Evolutionary conservation across 37 sponge, comb jelly and placozoan species (phyloP), one percentile per base, ranked within the genome.

Genomic region (Aplysina aerophoba): DNA sequence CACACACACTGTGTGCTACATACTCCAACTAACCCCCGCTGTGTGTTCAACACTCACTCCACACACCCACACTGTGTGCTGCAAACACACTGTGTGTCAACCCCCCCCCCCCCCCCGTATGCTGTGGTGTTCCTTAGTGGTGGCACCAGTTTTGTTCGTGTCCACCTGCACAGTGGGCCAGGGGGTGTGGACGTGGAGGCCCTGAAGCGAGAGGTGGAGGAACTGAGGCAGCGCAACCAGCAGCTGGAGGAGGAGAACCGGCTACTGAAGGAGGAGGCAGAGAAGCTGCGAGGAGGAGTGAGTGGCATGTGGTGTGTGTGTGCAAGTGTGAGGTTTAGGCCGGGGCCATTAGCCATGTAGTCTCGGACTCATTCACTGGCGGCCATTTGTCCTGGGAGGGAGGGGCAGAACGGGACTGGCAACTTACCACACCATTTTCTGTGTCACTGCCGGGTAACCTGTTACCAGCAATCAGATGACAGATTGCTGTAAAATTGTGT

Each of bases 161-260:
- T 90, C 31, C 98, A 97, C 61, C 85, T 97, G 22, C 95, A 95
- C 64, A 93, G 92, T 16, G 98, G 98, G 4, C 86, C 92, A 37
- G 95, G 90, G 30, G 88, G 87, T 55, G 74, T 88, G 20, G 97
- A 98, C 65, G 84, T 91, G 0, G 97, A 94, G 61, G 87, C 91
- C 2, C 87, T 98, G 55, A 71, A 88, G 61, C 81, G 84, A 56
- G 95, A 96, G 60, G 82, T 91, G 13, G 90, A 89, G 34, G 99
- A 98, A n/a, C 80, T 98, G 33, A 66, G 82, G 36, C 78, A 88
- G 39, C 88, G 84, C 55, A 93, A 95, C 85, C 79, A 83, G 68
- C 85, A 90, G 35, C 74, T 98, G 66, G 85, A 93, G 72, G 91
- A 89, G 19, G 93, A 95, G 41, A 84, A 87, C 41, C 82, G 83